A percentile compares a stretch with the other conserved stretches of the same genome.
Evolutionary conservation across 2,888 invertebrate species (phyloP).

Genomic region (Ophion obscuratus): DNA sequence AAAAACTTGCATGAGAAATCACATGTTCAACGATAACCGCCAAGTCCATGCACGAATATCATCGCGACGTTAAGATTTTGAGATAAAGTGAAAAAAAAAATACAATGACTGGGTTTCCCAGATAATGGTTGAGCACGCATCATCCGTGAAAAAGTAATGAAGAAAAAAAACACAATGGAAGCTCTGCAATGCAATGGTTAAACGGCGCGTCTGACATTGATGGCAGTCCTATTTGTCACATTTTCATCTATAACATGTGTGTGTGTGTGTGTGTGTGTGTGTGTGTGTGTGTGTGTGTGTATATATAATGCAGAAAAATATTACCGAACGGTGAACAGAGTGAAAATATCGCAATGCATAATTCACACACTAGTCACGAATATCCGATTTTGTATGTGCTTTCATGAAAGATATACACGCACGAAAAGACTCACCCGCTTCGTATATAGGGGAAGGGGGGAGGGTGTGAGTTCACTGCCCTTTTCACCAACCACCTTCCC

Average conservation of each 20-base stretch:
- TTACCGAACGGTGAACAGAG: slow-evolving; percentile 26
- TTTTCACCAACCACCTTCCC: slow-evolving; percentile 23
- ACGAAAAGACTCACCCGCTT: slow-evolving; percentile 27
- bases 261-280: no score
- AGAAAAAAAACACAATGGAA: slow-evolving; percentile 14
- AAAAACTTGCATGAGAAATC: no score
- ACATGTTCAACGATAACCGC: no score
- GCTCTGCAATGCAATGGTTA: not conserved
- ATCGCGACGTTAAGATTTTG: no score
- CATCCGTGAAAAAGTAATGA: not conserved
- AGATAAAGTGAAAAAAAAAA: not conserved
- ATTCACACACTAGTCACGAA: slow-evolving; percentile 44
- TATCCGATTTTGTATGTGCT: slow-evolving; percentile 48
- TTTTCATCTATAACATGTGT: not conserved
- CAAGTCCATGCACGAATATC: no score
- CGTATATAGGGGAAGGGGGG: not conserved
- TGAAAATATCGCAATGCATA: slow-evolving; percentile 45
- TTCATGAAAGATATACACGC: slow-evolving; percentile 41
- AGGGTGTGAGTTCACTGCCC: slow-evolving; percentile 36
- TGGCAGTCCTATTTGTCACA: not conserved
- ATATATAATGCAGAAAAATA: slow-evolving; percentile 11
- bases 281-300: no score
- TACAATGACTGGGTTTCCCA: no score
- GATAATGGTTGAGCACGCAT: not conserved
- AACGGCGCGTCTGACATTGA: slow-evolving; percentile 36